Conservation (phyloP, 92 coral and sea anemone species). For the Porites cylindrica region DNA sequence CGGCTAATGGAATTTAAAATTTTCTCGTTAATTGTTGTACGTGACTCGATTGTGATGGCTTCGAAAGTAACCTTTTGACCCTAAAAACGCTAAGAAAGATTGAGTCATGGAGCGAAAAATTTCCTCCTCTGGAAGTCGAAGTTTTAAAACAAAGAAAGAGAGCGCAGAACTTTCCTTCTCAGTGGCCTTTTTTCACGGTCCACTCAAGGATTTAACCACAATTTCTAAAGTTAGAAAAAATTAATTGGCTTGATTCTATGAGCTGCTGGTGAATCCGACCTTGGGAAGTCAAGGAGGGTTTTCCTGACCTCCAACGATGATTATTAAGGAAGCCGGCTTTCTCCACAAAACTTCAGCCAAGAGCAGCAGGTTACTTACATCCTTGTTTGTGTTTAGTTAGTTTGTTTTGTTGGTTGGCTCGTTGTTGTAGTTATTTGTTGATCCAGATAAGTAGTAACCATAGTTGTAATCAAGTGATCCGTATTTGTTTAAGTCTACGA, state of each 20-base stretch:
- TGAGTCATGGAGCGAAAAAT: no score
- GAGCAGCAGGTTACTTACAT: no score
- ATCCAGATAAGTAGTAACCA: no score
- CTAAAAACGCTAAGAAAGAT: not conserved
- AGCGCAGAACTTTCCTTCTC: no score
- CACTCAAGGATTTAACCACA: slow-evolving; percentile 4
- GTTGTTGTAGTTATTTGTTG: no score
- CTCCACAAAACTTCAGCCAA: not conserved
- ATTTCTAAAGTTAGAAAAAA: not conserved
- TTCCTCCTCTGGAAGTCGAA: no score
- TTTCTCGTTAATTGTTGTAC: not conserved
- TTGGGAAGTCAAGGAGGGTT: not conserved
- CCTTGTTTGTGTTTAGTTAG: no score
- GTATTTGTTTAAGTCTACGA: no score
- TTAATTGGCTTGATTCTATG: not conserved
- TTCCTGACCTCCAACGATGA: slow-evolving; percentile 26
- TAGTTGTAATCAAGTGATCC: no score
- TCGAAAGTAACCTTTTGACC: not conserved
- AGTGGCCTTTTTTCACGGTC: not conserved
- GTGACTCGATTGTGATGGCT: slow-evolving; percentile 8
- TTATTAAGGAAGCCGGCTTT: not conserved
- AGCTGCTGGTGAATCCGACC: not conserved
- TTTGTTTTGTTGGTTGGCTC: no score
- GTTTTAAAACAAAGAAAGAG: no score
- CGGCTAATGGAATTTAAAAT: not conserved